Conservation (phyloP, 2,888 invertebrate species). For the Meta bourneti region DNA sequence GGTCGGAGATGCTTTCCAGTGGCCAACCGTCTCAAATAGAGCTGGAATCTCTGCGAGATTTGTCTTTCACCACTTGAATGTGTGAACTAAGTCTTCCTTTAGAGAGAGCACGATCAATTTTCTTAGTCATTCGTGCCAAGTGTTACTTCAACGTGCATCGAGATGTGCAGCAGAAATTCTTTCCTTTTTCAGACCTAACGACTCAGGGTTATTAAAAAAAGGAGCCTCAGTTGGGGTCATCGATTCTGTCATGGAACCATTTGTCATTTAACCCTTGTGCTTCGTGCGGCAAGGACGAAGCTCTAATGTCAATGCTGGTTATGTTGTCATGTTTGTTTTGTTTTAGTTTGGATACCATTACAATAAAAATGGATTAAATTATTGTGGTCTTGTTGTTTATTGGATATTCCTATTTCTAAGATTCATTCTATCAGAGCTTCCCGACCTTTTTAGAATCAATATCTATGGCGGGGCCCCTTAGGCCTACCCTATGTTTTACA, state of each 20-base stretch:
- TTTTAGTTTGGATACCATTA: background rate
- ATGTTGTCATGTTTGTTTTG: background rate
- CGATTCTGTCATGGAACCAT: constrained; percentile 1
- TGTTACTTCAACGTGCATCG: background rate
- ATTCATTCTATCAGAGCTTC: too few species aligned
- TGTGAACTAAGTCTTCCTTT: constrained; percentile 72
- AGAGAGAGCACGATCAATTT: constrained; percentile 45
- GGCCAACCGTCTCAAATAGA: constrained; percentile 10
- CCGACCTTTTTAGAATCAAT: background rate
- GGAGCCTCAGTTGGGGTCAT: constrained; percentile 3
- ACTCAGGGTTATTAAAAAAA: constrained; percentile 22
- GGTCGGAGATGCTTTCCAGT: background rate
- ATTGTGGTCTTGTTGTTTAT: background rate
- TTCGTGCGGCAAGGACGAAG: background rate
- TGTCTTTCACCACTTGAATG: constrained; percentile 64
- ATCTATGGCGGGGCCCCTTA: background rate
- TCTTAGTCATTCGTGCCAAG: constrained; percentile 53
- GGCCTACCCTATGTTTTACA: too few species aligned
- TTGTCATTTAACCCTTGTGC: background rate
- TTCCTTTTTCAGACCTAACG: constrained; percentile 6
- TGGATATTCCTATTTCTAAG: too few species aligned
- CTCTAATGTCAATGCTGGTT: constrained; percentile 7
- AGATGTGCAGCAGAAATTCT: background rate
- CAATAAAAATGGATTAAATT: constrained; percentile 5
- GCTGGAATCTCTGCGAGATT: constrained; percentile 21